Conservation (phyloP, 2,797 vertebrate species). For the Sylvia borin region DNA sequence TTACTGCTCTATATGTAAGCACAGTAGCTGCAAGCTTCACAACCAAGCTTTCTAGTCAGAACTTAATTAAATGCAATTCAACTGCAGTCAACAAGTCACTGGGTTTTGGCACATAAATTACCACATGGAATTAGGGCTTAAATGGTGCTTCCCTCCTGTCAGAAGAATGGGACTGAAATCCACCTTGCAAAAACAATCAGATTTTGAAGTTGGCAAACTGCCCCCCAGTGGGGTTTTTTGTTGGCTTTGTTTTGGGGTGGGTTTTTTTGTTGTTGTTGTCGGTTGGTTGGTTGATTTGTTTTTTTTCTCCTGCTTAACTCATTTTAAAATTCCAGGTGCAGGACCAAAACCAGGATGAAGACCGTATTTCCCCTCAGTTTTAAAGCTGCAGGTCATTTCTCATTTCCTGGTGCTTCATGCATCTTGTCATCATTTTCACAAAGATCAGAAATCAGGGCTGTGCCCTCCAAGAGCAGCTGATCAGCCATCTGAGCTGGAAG, state of each 20-base stretch:
- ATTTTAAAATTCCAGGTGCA: conserved; percentile 33
- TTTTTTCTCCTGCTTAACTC: background rate
- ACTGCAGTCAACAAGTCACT: background rate
- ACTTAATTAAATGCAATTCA: background rate
- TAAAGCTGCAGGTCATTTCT: conserved; percentile 10
- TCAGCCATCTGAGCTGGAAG: background rate
- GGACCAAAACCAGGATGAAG: conserved; percentile 7
- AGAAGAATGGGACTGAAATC: background rate
- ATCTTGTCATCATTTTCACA: background rate
- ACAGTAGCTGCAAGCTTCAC: background rate
- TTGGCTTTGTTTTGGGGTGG: background rate
- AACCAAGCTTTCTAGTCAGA: background rate
- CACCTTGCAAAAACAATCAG: background rate
- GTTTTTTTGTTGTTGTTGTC: background rate
- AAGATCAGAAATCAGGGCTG: background rate
- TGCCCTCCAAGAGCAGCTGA: background rate
- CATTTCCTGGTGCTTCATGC: background rate
- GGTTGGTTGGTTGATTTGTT: background rate
- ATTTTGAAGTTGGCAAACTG: background rate
- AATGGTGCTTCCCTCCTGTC: background rate
- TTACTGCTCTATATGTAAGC: background rate
- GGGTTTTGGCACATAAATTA: background rate
- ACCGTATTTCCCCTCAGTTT: background rate
- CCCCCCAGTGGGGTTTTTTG: background rate
- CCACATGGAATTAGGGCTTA: background rate